Conservation (phyloP, 1,140 invertebrate species). For the Ceratina australensis region DNA sequence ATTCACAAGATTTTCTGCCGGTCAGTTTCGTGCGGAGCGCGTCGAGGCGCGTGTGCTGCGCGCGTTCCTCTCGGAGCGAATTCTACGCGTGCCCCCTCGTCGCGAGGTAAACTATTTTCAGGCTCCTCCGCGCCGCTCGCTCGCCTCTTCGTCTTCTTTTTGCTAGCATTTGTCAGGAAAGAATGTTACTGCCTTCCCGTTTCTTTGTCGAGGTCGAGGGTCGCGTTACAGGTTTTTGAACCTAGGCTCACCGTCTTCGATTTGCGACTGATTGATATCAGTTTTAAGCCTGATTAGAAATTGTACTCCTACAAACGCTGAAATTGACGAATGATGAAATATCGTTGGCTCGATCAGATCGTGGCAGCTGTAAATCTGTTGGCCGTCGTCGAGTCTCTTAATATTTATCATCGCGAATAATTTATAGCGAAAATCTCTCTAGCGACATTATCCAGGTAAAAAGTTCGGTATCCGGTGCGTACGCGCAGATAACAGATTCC, state of each 20-base stretch:
- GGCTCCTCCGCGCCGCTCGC: neutral
- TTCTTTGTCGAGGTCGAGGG: neutral
- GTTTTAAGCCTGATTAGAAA: too few relatives aligned
- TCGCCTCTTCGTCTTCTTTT: neutral
- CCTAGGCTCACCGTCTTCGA: too few relatives aligned
- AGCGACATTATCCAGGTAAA: neutral
- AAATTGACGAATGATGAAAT: neutral
- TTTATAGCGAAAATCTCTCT: conserved; percentile 7
- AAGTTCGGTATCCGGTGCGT: neutral
- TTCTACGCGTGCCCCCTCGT: conserved; percentile 16
- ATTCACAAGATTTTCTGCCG: conserved; percentile 77
- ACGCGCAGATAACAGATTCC: conserved; percentile 1
- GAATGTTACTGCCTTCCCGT: neutral
- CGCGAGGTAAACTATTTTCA: conserved; percentile 23
- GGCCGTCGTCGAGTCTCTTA: neutral
- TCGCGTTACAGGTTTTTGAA: neutral
- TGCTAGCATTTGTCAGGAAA: neutral
- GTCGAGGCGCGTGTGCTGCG: conserved; percentile 8
- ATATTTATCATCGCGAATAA: conserved; percentile 11
- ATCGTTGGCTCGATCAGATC: conserved; percentile 3
- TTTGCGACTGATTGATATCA: neutral
- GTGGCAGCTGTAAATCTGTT: neutral
- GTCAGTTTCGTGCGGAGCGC: conserved; percentile 55
- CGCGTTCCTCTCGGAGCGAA: conserved; percentile 1
- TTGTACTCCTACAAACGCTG: too few relatives aligned